Conservation (phyloP, 2,113 vertebrate species). For the Rana temporaria region DNA sequence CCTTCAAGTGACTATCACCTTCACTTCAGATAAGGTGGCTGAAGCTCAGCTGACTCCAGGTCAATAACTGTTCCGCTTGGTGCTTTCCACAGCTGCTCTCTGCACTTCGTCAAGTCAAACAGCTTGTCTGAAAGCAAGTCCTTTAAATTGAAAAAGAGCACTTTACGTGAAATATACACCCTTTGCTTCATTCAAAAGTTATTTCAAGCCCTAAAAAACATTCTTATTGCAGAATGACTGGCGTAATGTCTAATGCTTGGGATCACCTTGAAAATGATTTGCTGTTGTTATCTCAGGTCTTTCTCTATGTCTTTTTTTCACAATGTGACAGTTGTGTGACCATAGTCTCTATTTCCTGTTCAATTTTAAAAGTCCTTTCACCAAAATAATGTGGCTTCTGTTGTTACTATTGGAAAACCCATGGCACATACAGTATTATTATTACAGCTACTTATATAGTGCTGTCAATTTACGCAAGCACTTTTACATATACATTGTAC, state of each 20-base stretch:
- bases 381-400: too few relatives aligned
- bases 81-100: not conserved
- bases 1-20: not conserved
- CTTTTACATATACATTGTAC: too few relatives aligned
- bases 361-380: too few relatives aligned
- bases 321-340: too few relatives aligned
- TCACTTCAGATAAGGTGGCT: not conserved
- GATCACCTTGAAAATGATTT: not conserved
- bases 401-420: too few relatives aligned
- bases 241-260: not conserved
- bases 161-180: not conserved
- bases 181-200: not conserved
- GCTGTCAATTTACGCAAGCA: too few relatives aligned
- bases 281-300: too few relatives aligned
- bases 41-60: not conserved
- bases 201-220: not conserved
- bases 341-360: too few relatives aligned
- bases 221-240: not conserved
- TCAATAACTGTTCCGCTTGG: not conserved
- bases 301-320: too few relatives aligned
- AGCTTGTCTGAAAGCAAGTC: not conserved
- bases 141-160: not conserved
- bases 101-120: conserved; percentile 4
- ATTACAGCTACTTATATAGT: too few relatives aligned
- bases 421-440: too few relatives aligned